These are phyloP conservation scores for Diadegma fenestrale DNA, from an alignment of 2,888 invertebrate species.

Conservation along the genomic window DNA sequence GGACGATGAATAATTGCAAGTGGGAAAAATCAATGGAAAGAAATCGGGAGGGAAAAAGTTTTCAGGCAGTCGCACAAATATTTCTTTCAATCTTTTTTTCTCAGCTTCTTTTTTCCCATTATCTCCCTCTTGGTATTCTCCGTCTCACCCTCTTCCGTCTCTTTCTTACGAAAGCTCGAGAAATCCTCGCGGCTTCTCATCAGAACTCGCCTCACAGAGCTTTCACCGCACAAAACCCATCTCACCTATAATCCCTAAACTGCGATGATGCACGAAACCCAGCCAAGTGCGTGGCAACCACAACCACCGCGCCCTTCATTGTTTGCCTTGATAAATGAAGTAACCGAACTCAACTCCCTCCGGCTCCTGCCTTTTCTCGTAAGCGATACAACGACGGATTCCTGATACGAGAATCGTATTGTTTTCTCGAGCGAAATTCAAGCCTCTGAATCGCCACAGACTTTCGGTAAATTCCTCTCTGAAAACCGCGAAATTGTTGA, in stretches of 20 bases:
- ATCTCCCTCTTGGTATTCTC: background rate
- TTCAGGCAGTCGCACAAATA: slow-evolving; percentile 16
- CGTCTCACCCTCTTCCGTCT: background rate
- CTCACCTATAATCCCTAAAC: slow-evolving; percentile 63
- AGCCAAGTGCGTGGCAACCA: slow-evolving; percentile 45
- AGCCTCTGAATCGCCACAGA: background rate
- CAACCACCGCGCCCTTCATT: slow-evolving; percentile 70
- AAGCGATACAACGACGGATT: slow-evolving; percentile 6
- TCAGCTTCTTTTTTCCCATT: slow-evolving; percentile 7
- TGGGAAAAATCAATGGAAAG: background rate
- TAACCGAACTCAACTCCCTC: slow-evolving; percentile 72
- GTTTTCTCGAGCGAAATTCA: background rate
- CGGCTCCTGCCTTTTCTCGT: slow-evolving; percentile 52
- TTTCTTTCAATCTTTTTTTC: slow-evolving; percentile 19
- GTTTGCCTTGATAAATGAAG: slow-evolving; percentile 82
- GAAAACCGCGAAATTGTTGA: background rate
- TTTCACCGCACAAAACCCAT: slow-evolving; percentile 43
- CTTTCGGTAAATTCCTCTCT: background rate
- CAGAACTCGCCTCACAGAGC: slow-evolving; percentile 45
- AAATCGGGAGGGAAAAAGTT: slow-evolving; percentile 6
- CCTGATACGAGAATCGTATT: background rate
- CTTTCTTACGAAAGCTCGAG: slow-evolving; percentile 21
- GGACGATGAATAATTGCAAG: background rate
- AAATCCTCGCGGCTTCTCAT: slow-evolving; percentile 50
- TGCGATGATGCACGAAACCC: slow-evolving; percentile 65